Percentiles rank a stretch among this genome's conserved stretches.
Conservation (phyloP, 2,888 invertebrate species). For the Coremacera marginata region DNA sequence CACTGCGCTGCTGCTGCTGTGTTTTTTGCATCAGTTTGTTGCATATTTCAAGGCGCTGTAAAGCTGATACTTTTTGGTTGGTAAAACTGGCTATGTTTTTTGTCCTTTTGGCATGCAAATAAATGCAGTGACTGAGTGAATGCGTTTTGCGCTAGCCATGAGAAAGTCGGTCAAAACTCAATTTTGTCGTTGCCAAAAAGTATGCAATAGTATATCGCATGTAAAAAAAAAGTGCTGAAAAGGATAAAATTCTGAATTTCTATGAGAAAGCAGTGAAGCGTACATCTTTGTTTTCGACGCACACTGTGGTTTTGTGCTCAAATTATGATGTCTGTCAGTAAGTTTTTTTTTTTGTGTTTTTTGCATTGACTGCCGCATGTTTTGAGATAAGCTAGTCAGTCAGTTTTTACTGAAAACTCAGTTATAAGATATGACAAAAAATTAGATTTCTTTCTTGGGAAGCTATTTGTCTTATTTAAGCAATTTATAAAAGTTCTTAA, state of each 20-base stretch:
- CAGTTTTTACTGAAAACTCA: too few relatives aligned
- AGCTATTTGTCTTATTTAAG: too few relatives aligned
- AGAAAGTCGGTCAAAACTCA: slow-evolving; percentile 30
- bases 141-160: not conserved
- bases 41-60: slow-evolving; percentile 25
- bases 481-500: too few relatives aligned
- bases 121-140: not conserved
- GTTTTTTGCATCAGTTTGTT: slow-evolving; percentile 8
- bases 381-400: too few relatives aligned
- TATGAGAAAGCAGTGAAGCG: slow-evolving; percentile 15
- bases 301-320: not conserved
- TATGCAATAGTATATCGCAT: slow-evolving; percentile 41
- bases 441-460: too few relatives aligned
- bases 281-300: slow-evolving; percentile 4
- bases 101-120: slow-evolving; percentile 22
- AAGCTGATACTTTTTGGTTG: not conserved
- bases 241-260: not conserved
- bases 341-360: not conserved
- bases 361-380: too few relatives aligned
- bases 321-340: not conserved
- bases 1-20: not conserved
- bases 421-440: too few relatives aligned
- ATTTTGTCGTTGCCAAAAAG: slow-evolving; percentile 36
- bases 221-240: not conserved
- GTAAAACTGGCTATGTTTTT: not conserved